A percentile compares a stretch with the other conserved stretches of the same genome.
These are phyloP conservation scores for Fulica atra DNA, from an alignment of 2,113 vertebrate species.

Conservation along the genomic window DNA sequence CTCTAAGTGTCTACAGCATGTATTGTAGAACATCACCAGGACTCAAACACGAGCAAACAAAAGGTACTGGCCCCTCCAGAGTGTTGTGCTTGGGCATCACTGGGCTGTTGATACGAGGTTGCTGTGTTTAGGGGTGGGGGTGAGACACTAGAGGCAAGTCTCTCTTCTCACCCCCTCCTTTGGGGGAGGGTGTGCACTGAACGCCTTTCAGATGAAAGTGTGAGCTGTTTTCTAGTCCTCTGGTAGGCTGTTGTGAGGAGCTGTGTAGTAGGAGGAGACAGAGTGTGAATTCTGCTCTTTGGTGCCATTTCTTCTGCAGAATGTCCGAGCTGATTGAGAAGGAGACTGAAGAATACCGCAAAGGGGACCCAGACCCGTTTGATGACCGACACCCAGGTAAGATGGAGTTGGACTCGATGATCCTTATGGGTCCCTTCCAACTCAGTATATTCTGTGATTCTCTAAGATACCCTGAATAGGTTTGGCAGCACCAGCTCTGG, in stretches of 20 bases:
- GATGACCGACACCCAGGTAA: conserved; percentile 98
- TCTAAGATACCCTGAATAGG: background rate
- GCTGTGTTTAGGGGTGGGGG: background rate
- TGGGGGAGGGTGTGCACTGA: too few relatives aligned
- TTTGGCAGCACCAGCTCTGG: background rate
- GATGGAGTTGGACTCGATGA: too few relatives aligned
- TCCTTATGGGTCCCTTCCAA: too few relatives aligned
- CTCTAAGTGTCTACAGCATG: background rate
- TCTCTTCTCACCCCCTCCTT: background rate
- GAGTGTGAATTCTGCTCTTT: background rate
- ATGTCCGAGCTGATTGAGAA: conserved; percentile 98
- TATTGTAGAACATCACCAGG: background rate
- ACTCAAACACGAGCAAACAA: background rate
- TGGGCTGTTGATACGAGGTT: background rate
- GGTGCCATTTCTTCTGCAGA: conserved; percentile 66
- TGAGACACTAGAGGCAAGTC: background rate
- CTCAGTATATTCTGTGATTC: too few relatives aligned
- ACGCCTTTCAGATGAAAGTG: background rate
- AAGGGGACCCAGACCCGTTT: conserved; percentile 97
- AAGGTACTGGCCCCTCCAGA: background rate
- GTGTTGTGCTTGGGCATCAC: background rate
- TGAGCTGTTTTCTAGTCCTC: background rate
- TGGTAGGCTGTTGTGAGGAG: background rate
- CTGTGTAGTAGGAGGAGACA: background rate
- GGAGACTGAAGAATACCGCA: conserved; percentile 97